Percentiles rank a stretch among this genome's conserved stretches.
These are phyloP conservation scores for Drosophila dives DNA, from an alignment of 2,888 invertebrate species.

Conservation along the genomic window DNA sequence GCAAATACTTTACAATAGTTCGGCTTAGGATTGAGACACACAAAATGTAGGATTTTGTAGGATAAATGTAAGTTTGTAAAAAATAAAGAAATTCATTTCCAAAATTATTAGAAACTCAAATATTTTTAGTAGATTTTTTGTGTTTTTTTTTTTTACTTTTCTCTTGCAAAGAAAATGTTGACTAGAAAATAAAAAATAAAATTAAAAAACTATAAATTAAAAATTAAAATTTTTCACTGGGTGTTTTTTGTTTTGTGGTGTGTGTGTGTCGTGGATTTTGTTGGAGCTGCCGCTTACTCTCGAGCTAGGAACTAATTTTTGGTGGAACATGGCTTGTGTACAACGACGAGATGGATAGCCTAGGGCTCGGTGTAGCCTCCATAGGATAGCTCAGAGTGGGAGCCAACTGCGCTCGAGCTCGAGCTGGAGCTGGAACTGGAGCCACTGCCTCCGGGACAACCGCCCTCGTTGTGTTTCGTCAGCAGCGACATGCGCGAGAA, in stretches of 20 bases:
- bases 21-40: constrained; percentile 62
- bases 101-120: constrained; percentile 19
- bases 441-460: constrained; percentile 88
- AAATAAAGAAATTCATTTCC: constrained; percentile 2
- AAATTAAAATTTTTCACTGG: constrained; percentile 47
- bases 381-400: constrained; percentile 64
- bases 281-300: constrained; percentile 65
- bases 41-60: constrained; percentile 30
- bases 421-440: constrained; percentile 39
- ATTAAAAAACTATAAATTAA: constrained; percentile 22
- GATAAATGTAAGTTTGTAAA: constrained; percentile 24
- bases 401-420: constrained; percentile 36
- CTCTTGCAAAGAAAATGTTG: constrained; percentile 73
- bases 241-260: constrained; percentile 30
- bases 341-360: constrained; percentile 27
- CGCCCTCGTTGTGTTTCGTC: constrained; percentile 96
- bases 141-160: constrained; percentile 50
- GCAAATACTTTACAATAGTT: constrained; percentile 69
- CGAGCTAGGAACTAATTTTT: constrained; percentile 85
- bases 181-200: constrained; percentile 76
- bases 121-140: constrained; percentile 22
- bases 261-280: constrained; percentile 16
- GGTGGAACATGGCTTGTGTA: constrained; percentile 82
- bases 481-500: constrained; percentile 98
- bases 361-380: constrained; percentile 76